A percentile compares a stretch with the other conserved stretches of the same genome.
Conservation (phyloP, 2,797 vertebrate species). For the Dryobates pubescens region DNA sequence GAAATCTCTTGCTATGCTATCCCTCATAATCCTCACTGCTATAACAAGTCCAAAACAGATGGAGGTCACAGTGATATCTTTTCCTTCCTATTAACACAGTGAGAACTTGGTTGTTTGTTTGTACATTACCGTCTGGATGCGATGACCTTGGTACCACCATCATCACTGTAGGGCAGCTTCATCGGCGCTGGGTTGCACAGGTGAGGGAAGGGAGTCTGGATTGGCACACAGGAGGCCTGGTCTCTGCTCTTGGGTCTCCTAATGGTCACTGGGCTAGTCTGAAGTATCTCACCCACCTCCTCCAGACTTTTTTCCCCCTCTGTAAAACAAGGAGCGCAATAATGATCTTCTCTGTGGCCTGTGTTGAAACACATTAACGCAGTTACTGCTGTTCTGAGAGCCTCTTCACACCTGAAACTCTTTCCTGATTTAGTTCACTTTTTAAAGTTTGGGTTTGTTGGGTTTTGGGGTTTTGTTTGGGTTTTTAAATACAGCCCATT, state of each 20-base stretch:
- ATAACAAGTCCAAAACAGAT: background rate
- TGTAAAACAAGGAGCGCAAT: background rate
- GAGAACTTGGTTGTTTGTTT: background rate
- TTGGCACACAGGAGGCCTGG: background rate
- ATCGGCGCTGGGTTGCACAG: background rate
- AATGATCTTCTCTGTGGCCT: background rate
- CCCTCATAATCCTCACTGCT: background rate
- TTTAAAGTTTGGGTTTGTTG: background rate
- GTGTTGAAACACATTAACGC: background rate
- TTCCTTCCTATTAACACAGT: accelerated
- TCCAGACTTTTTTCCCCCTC: background rate
- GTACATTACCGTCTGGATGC: background rate
- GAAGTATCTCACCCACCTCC: background rate
- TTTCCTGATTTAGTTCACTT: background rate
- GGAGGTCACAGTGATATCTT: background rate
- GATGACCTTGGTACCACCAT: accelerated
- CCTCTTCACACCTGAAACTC: background rate
- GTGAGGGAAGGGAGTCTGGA: background rate
- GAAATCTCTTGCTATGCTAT: background rate
- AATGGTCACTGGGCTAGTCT: accelerated
- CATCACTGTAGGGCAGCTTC: background rate
- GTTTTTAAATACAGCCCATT: background rate
- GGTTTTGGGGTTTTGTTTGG: too few relatives aligned
- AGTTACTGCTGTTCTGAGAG: background rate
- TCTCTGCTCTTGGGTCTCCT: background rate